Percentiles rank a stretch among this genome's conserved stretches.
Conservation (phyloP, 1,140 invertebrate genomes). For the Polypedilum vanderplanki region DNA sequence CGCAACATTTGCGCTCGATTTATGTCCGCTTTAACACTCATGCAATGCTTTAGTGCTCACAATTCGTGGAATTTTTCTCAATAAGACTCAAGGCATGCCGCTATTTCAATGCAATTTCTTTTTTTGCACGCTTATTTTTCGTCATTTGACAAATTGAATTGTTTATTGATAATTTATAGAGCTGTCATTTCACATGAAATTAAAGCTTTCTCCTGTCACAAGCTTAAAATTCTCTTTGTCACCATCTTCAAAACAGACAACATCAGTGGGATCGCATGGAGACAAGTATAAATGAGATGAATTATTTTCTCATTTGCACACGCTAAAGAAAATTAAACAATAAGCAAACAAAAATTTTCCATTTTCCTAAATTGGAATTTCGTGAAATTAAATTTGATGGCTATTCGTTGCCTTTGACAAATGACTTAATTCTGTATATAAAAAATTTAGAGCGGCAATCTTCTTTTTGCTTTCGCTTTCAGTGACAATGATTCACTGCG, state of each 20-base stretch:
- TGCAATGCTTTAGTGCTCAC: not conserved
- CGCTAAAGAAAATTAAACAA: too few species aligned
- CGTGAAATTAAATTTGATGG: not conserved
- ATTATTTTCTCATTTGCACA: slow-evolving; percentile 6
- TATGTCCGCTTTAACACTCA: not conserved
- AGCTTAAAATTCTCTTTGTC: slow-evolving; percentile 18
- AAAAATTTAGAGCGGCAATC: not conserved
- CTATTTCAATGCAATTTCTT: not conserved
- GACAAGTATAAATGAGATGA: slow-evolving; percentile 10
- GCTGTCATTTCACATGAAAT: not conserved
- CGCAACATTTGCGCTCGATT: not conserved
- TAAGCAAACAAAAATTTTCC: too few species aligned
- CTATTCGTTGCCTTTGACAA: slow-evolving; percentile 11
- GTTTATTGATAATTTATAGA: slow-evolving; percentile 19
- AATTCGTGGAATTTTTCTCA: not conserved
- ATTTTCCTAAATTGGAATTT: too few species aligned
- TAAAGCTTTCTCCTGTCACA: slow-evolving; percentile 15
- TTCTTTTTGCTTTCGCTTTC: not conserved
- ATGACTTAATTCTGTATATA: slow-evolving; percentile 11
- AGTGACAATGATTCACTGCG: not conserved
- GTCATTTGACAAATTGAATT: slow-evolving; percentile 1
- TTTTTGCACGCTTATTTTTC: not conserved
- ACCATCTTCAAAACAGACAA: not conserved
- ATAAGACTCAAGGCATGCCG: not conserved
- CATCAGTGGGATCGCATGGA: not conserved